Evolutionary conservation across 1,140 invertebrate genomes (phyloP), one percentile per base, ranked within the genome.

Genomic region (Trichoplusia ni): DNA sequence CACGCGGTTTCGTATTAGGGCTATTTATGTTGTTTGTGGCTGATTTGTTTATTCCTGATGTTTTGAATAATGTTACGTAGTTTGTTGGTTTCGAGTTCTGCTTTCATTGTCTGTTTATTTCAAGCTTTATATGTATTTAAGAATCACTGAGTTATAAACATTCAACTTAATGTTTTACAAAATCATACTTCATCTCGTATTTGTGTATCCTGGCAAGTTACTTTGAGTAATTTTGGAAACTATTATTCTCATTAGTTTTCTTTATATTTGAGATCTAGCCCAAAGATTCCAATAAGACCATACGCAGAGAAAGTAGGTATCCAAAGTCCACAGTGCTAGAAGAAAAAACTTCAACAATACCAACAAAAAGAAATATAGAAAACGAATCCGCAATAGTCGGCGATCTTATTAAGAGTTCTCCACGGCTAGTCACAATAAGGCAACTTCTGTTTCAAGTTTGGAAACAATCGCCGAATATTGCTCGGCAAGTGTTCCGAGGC

Each of bases 381-480:
- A 44, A 8, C 11, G 27, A 31, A 31, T 27, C 16, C 31, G 16
- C 49, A 59, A 23, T 21, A 44, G 7, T 21, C 8, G 4, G 38
- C 40, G 29, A 44, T 59, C 38, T 44, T 59, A 59, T 59, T 44
- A 59, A 44, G 40, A 59, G 54, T 44, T 59, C 33, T 59, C 38
- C 38, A 29, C 19, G 16, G 14, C 29, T 18, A 53, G 33, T 53
- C 49, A 53, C 49, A 53, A 35, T 53, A 35, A 53, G 31, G 38
- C 25, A 59, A 59, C 54, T 59, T 59, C 18, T 59, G 38, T 44
- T 59, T 21, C 54, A 44, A 59, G 25, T 59, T 59, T 63, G 25
- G 60, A 38, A 42, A 53, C 60, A 53, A 63, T 63, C 47, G 46
- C 37, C 47, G 37, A 63, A 63, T 63, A 63, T 63, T 53, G 60